Conservation (phyloP, 2,113 vertebrate genomes). For the Epinephelus fuscoguttatus region DNA sequence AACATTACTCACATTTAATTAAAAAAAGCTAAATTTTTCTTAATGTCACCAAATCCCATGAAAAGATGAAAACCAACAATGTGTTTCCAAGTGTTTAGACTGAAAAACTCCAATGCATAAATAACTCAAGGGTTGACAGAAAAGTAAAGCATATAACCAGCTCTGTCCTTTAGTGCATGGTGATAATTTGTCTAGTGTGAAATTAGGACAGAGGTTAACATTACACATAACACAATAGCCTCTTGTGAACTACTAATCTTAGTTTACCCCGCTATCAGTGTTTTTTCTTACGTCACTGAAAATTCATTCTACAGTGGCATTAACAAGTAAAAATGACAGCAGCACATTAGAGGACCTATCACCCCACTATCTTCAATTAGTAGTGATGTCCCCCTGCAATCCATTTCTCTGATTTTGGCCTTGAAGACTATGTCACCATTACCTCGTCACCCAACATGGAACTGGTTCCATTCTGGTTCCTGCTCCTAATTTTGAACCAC, state of each 20-base stretch:
- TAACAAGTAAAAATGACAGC: not conserved
- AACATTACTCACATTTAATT: not conserved
- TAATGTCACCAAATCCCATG: not conserved
- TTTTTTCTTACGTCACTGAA: not conserved
- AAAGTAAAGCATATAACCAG: not conserved
- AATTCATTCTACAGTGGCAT: not conserved
- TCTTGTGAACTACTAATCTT: not conserved
- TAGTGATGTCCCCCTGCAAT: not conserved
- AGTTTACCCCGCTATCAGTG: not conserved
- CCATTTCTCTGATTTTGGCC: not conserved
- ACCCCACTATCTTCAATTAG: not conserved
- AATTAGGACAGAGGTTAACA: not conserved
- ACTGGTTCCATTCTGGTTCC: too few relatives aligned
- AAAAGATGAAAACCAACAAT: not conserved
- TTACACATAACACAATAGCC: too few relatives aligned
- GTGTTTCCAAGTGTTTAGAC: not conserved
- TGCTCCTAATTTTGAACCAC: too few relatives aligned
- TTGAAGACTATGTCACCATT: too few relatives aligned
- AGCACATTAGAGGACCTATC: not conserved
- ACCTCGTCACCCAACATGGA: too few relatives aligned
- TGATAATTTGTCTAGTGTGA: not conserved
- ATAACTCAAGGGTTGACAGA: not conserved
- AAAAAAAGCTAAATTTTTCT: not conserved
- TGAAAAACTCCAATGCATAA: not conserved
- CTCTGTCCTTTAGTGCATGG: not conserved